Evolutionary conservation across 2,888 invertebrate species (phyloP).

Genomic region (Scaptomyza flava): DNA sequence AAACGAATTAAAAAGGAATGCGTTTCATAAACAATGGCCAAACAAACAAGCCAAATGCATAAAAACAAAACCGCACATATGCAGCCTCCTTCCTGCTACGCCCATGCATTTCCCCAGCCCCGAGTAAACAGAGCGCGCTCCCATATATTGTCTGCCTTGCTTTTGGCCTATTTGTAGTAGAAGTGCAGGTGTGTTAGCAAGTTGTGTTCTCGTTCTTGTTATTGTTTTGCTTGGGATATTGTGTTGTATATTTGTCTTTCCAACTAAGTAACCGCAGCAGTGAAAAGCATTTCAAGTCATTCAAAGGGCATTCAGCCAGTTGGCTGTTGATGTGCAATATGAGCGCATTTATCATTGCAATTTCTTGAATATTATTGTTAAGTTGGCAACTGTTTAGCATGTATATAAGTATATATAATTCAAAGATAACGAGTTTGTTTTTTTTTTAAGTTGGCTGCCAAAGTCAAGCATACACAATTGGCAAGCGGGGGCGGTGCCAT

Average conservation of each 20-base stretch:
- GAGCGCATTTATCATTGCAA: slow-evolving; percentile 45
- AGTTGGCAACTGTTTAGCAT: slow-evolving; percentile 52
- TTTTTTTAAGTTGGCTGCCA: slow-evolving; percentile 52
- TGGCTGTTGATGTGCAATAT: slow-evolving; percentile 51
- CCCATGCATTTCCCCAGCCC: not conserved
- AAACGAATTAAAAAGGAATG: slow-evolving; percentile 51
- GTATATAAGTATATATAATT: slow-evolving; percentile 5
- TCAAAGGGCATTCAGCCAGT: slow-evolving; percentile 46
- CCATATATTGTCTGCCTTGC: slow-evolving; percentile 48
- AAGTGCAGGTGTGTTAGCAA: slow-evolving; percentile 37
- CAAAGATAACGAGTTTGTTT: slow-evolving; percentile 36
- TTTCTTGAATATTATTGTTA: slow-evolving; percentile 37
- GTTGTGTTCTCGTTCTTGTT: slow-evolving; percentile 4
- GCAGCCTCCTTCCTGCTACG: slow-evolving; percentile 12
- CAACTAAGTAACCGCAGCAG: slow-evolving; percentile 41
- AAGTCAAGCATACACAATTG: slow-evolving; percentile 76
- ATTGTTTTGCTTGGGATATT: slow-evolving; percentile 11
- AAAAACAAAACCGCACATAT: slow-evolving; percentile 19
- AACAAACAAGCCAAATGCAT: slow-evolving; percentile 29
- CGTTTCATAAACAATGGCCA: slow-evolving; percentile 55
- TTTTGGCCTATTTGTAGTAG: slow-evolving; percentile 41
- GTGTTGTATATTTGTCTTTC: slow-evolving; percentile 33
- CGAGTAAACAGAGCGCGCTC: slow-evolving; percentile 38
- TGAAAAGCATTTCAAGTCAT: slow-evolving; percentile 8
- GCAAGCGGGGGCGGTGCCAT: slow-evolving; percentile 63